These are phyloP conservation scores for Cichlasoma orientale DNA, from an alignment of 2,797 vertebrate species.

Conservation along the genomic window DNA sequence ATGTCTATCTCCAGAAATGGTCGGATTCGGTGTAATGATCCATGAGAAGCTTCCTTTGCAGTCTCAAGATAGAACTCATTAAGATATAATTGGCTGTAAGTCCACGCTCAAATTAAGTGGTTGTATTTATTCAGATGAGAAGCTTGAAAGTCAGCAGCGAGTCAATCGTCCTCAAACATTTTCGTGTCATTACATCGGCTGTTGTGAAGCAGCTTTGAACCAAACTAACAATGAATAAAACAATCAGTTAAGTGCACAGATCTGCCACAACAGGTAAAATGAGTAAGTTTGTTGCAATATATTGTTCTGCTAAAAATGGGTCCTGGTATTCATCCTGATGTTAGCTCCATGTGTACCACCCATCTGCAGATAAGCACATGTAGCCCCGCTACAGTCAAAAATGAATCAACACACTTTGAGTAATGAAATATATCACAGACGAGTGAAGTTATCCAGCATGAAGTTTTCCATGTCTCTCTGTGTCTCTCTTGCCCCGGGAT, in stretches of 20 bases:
- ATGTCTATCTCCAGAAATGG: background rate
- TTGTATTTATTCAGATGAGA: background rate
- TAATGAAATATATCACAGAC: no score
- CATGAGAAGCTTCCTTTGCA: background rate
- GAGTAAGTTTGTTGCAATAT: background rate
- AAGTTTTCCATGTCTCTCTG: no score
- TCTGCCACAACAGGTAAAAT: background rate
- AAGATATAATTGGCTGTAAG: background rate
- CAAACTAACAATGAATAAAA: background rate
- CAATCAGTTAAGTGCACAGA: background rate
- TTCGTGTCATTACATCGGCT: background rate
- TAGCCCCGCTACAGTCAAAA: background rate
- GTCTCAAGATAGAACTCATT: background rate
- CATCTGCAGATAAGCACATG: background rate
- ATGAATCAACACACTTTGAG: background rate
- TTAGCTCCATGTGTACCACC: background rate
- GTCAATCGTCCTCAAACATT: background rate
- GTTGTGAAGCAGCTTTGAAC: background rate
- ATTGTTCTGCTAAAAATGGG: background rate
- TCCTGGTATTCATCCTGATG: fast-evolving
- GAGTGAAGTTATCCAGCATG: background rate
- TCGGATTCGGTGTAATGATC: background rate
- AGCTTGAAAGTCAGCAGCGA: background rate
- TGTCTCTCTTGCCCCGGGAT: no score
- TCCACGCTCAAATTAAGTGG: background rate